These are phyloP conservation scores for Noturus placidus DNA, from an alignment of 2,113 vertebrate species.

Conservation along the genomic window DNA sequence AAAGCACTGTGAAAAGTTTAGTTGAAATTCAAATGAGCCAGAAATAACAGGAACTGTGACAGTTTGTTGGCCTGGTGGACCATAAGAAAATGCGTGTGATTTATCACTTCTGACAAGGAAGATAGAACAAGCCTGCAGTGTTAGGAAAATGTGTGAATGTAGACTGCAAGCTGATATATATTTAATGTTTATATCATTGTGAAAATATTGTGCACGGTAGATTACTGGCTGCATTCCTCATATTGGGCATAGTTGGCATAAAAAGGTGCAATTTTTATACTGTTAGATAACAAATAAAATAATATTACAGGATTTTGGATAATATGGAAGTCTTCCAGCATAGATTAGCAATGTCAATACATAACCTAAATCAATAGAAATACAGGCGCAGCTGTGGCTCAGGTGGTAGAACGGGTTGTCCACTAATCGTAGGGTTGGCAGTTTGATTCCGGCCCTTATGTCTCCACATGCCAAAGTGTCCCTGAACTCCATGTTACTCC, in stretches of 20 bases:
- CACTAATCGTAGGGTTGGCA: too few relatives aligned
- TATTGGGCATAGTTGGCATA: background rate
- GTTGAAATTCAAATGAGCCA: background rate
- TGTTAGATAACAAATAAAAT: background rate
- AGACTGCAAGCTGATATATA: background rate
- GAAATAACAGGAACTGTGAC: slow-evolving; percentile 30
- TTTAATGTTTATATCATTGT: too few relatives aligned
- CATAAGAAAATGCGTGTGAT: slow-evolving; percentile 25
- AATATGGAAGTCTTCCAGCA: background rate
- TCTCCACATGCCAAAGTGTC: too few relatives aligned
- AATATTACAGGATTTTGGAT: background rate
- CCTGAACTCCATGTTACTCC: too few relatives aligned
- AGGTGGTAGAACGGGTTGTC: too few relatives aligned
- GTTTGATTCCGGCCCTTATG: too few relatives aligned
- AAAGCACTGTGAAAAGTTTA: slow-evolving; percentile 14
- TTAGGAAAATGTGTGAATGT: background rate
- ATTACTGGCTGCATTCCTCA: background rate
- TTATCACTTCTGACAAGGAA: slow-evolving; percentile 16
- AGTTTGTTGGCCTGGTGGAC: slow-evolving; percentile 15
- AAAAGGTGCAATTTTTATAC: background rate
- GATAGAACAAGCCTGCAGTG: background rate
- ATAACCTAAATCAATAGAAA: background rate
- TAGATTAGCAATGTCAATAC: background rate
- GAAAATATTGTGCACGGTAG: background rate
- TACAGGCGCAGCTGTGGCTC: too few relatives aligned